These are phyloP conservation scores for Cyclura pinguis DNA, from an alignment of 2,797 vertebrate genomes.

Conservation along the genomic window DNA sequence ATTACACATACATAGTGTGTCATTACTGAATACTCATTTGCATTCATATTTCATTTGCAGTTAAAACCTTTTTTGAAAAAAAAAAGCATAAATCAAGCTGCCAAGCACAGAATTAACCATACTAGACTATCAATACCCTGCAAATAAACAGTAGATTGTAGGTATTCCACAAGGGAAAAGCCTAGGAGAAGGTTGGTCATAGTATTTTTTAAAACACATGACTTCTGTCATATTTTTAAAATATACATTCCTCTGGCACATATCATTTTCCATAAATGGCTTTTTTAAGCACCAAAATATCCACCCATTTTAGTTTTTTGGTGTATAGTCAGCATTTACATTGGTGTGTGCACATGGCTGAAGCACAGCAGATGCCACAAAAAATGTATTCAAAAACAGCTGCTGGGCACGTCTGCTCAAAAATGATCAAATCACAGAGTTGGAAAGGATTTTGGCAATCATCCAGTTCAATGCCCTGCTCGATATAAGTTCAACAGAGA, in stretches of 20 bases:
- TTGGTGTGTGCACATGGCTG: not conserved
- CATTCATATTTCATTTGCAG: slow-evolving; percentile 41
- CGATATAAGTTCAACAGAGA: too few relatives aligned
- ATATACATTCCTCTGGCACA: not conserved
- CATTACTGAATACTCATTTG: slow-evolving; percentile 28
- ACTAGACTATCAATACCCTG: not conserved
- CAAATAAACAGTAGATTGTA: slow-evolving; percentile 27
- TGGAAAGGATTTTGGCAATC: too few relatives aligned
- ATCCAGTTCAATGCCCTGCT: too few relatives aligned
- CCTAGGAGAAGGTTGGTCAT: not conserved
- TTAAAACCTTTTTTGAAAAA: slow-evolving; percentile 32
- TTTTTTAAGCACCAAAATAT: not conserved
- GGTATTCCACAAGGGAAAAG: not conserved
- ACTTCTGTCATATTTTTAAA: not conserved
- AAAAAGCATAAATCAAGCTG: not conserved
- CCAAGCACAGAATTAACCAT: not conserved
- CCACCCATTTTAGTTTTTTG: not conserved
- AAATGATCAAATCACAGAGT: not conserved
- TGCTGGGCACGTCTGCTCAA: not conserved
- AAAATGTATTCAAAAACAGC: not conserved
- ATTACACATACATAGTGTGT: not conserved
- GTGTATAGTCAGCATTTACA: not conserved
- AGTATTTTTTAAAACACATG: not conserved
- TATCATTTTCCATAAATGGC: not conserved
- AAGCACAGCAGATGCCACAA: not conserved